Evolutionary conservation across 2,113 vertebrate species (phyloP), one percentile per base, ranked within the genome.

Genomic region (Oncorhynchus keta): DNA sequence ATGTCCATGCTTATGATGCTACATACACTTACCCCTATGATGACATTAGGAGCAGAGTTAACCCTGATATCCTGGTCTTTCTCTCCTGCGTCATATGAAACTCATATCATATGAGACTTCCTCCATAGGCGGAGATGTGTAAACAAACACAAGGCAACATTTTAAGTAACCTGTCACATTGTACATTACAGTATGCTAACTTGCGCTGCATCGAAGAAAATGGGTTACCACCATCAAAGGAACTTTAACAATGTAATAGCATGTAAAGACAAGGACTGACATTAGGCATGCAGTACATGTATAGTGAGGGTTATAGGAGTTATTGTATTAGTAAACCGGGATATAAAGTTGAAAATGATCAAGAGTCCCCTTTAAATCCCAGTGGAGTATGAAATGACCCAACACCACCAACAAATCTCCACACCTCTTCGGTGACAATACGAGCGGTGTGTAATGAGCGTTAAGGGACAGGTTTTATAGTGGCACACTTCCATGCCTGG

Each of bases 1-100:
- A 16, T 62, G 59, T 22, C 59, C 59, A 22, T 62, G n/a, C 59
- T 62, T 11, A 8, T 45, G 39, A 45, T 9, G 39, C 39, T 45
- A 45, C 9, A 11, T 45, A 45, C 49, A 64, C 86, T 68, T 92
- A 98, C 97, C 96, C 97, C 95, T 85, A 98, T 91, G 84, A 98
- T 87, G 75, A 94, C 69, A 77, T 84, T 0, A 91, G 72, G 74
- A 14, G 94, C 94, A 30, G 94, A 83, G 16, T 95, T 84, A 30
- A 87, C 82, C 85, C 94, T 88, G 55, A 87, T 66, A 12, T 79
- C 71, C 64, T 94, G 87, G 13, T 92, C 91, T 16, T 88, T 87
- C 70, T 93, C 91, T 79, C 93, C 90, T 2, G 93, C 79, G 1
- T 94, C 91, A 51, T 97, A 97, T 12, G 94, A 96, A 45, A 97